These are phyloP conservation scores for Pyrgilauda ruficollis DNA, from an alignment of 2,113 vertebrate genomes.

Conservation along the genomic window DNA sequence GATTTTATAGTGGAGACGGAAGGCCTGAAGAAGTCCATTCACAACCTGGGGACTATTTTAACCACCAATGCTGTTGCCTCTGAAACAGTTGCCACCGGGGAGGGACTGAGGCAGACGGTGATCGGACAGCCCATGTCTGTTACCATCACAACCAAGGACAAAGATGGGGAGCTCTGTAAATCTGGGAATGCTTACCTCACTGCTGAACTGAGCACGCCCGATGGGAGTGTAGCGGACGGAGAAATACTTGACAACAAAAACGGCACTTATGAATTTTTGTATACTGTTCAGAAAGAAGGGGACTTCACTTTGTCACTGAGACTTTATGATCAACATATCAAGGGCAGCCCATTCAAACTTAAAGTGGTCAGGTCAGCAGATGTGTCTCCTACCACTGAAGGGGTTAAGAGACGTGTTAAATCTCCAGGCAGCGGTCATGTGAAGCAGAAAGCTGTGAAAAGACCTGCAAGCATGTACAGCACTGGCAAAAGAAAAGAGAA, in stretches of 20 bases:
- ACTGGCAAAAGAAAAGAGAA: constrained; percentile 94
- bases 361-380: constrained; percentile 87
- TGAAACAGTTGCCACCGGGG: constrained; percentile 91
- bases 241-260: constrained; percentile 96
- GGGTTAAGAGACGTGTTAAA: constrained; percentile 89
- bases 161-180: constrained; percentile 92
- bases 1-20: constrained; percentile 93
- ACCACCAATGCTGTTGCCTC: constrained; percentile 93
- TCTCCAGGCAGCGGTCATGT: constrained; percentile 89
- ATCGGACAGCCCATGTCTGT: constrained; percentile 88
- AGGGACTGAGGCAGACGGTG: constrained; percentile 88
- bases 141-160: constrained; percentile 94
- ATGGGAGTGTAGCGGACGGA: constrained; percentile 84
- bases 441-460: constrained; percentile 92
- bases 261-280: constrained; percentile 93
- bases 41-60: constrained; percentile 91
- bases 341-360: constrained; percentile 93
- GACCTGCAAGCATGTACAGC: constrained; percentile 96
- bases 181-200: constrained; percentile 90
- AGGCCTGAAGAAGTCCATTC: constrained; percentile 94
- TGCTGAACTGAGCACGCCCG: constrained; percentile 85
- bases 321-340: constrained; percentile 93
- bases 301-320: constrained; percentile 86
- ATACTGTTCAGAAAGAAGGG: constrained; percentile 89
- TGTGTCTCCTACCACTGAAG: constrained; percentile 83